A percentile compares a stretch with the other conserved stretches of the same genome.
Evolutionary conservation across 1,140 invertebrate genomes (phyloP).

Genomic region (Papilio polytes): DNA sequence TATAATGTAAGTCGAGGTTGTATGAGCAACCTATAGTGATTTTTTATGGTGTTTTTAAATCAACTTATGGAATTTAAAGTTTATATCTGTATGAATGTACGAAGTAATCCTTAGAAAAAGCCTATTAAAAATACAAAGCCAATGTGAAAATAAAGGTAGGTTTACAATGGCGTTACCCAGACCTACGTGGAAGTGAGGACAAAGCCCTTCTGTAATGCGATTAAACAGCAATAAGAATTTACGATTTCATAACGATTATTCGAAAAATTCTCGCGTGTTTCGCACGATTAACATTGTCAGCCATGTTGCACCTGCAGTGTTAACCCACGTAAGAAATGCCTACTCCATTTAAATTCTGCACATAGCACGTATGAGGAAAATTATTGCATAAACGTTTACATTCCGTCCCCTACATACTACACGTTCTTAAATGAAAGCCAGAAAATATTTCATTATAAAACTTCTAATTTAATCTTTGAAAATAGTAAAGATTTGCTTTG

Average conservation of each 20-base stretch:
- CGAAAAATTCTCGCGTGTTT: constrained; percentile 69
- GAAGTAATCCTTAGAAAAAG: background rate
- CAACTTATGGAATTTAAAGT: background rate
- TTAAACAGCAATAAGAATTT: constrained; percentile 68
- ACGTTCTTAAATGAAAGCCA: background rate
- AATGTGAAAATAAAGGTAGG: constrained; percentile 20
- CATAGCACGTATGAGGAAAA: constrained; percentile 32
- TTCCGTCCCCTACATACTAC: constrained; percentile 12
- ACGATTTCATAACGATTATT: constrained; percentile 72
- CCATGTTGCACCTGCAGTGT: constrained; percentile 51
- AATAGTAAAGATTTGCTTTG: background rate
- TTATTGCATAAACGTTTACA: constrained; percentile 18
- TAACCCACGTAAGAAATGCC: constrained; percentile 42
- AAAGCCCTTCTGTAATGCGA: constrained; percentile 63
- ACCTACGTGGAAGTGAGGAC: constrained; percentile 52
- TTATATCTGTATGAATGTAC: background rate
- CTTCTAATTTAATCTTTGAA: background rate
- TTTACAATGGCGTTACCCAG: constrained; percentile 33
- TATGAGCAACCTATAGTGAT: no score
- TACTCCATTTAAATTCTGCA: constrained; percentile 31
- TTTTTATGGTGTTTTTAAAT: background rate
- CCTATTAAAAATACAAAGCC: background rate
- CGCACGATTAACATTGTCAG: constrained; percentile 44
- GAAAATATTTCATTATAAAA: background rate
- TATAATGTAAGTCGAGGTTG: background rate